phyloP scores from a whole-genome alignment of 2,113 vertebrate genomes.

The Bos javanicus region DNA sequence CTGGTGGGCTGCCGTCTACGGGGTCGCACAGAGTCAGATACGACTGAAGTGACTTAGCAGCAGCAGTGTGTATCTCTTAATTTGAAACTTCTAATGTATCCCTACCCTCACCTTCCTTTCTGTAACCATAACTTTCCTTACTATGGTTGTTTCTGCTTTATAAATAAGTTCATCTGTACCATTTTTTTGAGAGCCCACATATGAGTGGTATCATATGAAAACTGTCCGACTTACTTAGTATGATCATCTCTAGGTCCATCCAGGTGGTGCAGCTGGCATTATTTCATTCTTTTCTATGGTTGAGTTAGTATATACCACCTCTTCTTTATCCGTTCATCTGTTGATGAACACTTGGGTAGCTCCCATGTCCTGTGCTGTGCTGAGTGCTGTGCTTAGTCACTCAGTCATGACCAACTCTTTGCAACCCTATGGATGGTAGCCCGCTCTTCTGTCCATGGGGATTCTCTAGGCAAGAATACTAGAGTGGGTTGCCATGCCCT shows the following conservation, averaged over 20 bases:
- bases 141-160: not conserved
- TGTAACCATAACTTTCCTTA: not conserved
- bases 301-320: not conserved
- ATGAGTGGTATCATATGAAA: not conserved
- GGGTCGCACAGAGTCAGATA: no score
- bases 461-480: not conserved
- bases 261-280: not conserved
- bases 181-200: not conserved
- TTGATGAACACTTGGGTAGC: not conserved
- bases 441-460: not conserved
- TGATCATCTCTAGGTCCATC: not conserved
- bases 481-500: not conserved
- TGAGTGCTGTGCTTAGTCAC: not conserved
- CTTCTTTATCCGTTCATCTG: not conserved
- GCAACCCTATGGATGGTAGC: not conserved
- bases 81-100: not conserved
- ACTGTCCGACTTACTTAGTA: no score
- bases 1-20: no score
- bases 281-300: not conserved
- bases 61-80: not conserved
- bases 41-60: no score
- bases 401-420: not conserved
- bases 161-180: not conserved
- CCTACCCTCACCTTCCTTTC: not conserved
- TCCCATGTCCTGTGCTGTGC: not conserved